Evolutionary conservation across 2,797 vertebrate species (phyloP), one percentile per base, ranked within the genome.

Genomic region (Pitangus sulphuratus): DNA sequence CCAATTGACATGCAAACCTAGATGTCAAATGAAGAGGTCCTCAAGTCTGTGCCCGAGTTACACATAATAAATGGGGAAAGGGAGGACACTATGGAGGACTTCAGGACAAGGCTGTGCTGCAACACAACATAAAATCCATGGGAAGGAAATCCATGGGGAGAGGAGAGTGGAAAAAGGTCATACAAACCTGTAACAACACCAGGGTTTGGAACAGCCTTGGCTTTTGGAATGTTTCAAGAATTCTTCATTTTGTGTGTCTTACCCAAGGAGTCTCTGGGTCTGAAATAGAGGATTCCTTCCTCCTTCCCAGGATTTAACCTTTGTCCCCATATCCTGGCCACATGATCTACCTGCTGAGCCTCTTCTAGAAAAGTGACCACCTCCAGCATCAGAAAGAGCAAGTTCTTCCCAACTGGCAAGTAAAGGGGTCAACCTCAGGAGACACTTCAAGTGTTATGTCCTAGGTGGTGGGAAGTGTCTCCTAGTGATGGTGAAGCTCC

Each of bases 101-200:
- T 75, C 45, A 57, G 60, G 45, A 20, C 22, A 58, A 26, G 42
- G 47, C 6, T 68, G 39, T 57, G 44, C 26, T 87, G 35, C 58
- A 21, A 28, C 12, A 13, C 26, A 44, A 42, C 19, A 77, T 8
- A 71, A 93, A 93, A 71, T 53, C 39, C 35, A 39, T 1, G 15
- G 10, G 28, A 88, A 75, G 37, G 31, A 64, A 75, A 61, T 12
- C 13, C 15, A 24, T 1, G 4, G 35, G 15, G 35, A 65, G 7
- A 84, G 40, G 25, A 74, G 60, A n/a, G 14, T 7, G 35, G 13
- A 19, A 12, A 71, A 77, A 78, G 9, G 15, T 6, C 61, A 40
- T 4, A 28, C 3, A 53, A 61, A 26, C 19, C 39, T 78, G 15
- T n/a, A n/a, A n/a, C 8, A 64, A 3, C 0, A 0, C 13, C 37